Percentiles rank a stretch among this genome's conserved stretches.
Evolutionary conservation across 1,140 invertebrate genomes (phyloP).

Genomic region (Drosophila arizonae): DNA sequence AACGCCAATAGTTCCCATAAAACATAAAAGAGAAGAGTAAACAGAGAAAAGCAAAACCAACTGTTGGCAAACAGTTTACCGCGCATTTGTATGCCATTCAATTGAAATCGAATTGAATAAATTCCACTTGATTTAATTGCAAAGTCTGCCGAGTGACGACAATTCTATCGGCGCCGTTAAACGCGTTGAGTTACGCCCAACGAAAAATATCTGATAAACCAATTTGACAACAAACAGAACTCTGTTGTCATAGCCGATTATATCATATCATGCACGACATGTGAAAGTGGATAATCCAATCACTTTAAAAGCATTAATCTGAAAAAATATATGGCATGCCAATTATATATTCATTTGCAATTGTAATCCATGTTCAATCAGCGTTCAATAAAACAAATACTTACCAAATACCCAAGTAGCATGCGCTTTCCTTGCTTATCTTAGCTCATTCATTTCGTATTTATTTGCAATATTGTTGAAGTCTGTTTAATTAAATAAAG

Average conservation of each 20-base stretch:
- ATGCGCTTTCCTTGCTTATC: background rate
- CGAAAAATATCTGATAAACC: conserved; percentile 36
- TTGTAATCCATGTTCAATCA: background rate
- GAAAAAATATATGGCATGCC: no score
- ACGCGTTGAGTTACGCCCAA: conserved; percentile 29
- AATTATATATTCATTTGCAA: background rate
- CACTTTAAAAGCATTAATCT: background rate
- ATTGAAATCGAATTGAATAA: conserved; percentile 79
- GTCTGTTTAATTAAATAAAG: background rate
- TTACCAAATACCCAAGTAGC: background rate
- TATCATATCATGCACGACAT: background rate
- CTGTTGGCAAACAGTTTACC: conserved; percentile 60
- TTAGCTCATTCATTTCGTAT: background rate
- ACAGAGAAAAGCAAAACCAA: conserved; percentile 26
- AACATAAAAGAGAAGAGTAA: conserved; percentile 6
- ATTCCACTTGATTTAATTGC: conserved; percentile 79
- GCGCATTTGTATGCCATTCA: conserved; percentile 65
- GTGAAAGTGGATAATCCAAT: conserved; percentile 4
- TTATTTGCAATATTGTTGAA: background rate
- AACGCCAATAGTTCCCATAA: conserved; percentile 20
- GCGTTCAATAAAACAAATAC: background rate
- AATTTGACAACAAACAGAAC: conserved; percentile 23
- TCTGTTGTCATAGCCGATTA: conserved; percentile 11
- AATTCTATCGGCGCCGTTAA: conserved; percentile 39
- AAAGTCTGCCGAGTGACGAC: conserved; percentile 56